A percentile compares a stretch with the other conserved stretches of the same genome.
Evolutionary conservation across 2,113 vertebrate genomes (phyloP).

Genomic region (Thamnaconus septentrionalis): DNA sequence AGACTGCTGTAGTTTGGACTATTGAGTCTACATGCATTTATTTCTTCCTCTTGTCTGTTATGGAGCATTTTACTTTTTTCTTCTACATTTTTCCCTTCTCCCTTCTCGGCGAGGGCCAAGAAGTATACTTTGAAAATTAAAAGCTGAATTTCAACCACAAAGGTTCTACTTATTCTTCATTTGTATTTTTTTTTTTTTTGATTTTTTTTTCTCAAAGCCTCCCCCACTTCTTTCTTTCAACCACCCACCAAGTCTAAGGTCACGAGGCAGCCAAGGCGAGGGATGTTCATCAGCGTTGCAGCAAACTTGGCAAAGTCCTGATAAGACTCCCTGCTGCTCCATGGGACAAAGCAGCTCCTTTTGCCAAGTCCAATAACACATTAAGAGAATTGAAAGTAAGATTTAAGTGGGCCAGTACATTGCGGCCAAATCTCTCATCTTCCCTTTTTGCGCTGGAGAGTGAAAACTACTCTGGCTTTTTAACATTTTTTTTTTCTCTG

Average conservation of each 20-base stretch:
- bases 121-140: constrained; percentile 80
- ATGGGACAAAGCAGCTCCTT: constrained; percentile 86
- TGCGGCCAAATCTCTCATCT: constrained; percentile 84
- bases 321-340: constrained; percentile 89
- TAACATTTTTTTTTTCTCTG: constrained; percentile 79
- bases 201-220: background rate
- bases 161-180: constrained; percentile 89
- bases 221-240: constrained; percentile 61
- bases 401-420: constrained; percentile 93
- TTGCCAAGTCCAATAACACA: constrained; percentile 98
- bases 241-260: constrained; percentile 96
- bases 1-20: constrained; percentile 16
- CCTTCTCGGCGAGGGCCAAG: constrained; percentile 64
- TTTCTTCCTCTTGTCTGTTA: too few relatives aligned
- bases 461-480: constrained; percentile 90
- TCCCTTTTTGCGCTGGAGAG: constrained; percentile 83
- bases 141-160: constrained; percentile 86
- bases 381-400: constrained; percentile 95
- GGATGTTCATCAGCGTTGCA: constrained; percentile 84
- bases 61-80: too few relatives aligned
- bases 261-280: constrained; percentile 87
- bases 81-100: background rate
- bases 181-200: constrained; percentile 41
- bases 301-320: constrained; percentile 89
- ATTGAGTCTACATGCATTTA: background rate